Conservation (phyloP, 1,140 invertebrate genomes). For the Philotrypesis tridentata region DNA sequence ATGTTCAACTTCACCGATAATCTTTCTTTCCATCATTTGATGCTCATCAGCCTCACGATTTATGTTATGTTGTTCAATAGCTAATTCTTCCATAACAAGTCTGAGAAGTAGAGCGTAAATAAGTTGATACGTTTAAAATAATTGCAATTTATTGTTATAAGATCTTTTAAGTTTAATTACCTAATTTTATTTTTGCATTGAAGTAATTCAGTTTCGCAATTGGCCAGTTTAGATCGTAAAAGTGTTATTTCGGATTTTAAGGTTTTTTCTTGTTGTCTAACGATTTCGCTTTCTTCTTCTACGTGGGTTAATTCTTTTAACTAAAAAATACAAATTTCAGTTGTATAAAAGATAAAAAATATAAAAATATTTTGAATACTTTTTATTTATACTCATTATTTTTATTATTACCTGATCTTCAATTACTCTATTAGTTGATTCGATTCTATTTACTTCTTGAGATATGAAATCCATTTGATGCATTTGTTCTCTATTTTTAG, state of each 20-base stretch:
- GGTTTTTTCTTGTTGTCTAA: slow-evolving; percentile 90
- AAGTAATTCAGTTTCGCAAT: slow-evolving; percentile 90
- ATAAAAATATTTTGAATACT: slow-evolving; percentile 25
- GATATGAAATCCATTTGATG: slow-evolving; percentile 88
- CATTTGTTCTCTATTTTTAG: slow-evolving; percentile 88
- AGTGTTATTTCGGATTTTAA: slow-evolving; percentile 89
- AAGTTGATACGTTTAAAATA: slow-evolving; percentile 13
- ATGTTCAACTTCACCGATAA: slow-evolving; percentile 86
- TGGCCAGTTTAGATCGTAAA: slow-evolving; percentile 86
- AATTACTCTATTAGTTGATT: slow-evolving; percentile 82
- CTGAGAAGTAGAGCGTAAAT: slow-evolving; percentile 61
- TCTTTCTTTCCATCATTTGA: slow-evolving; percentile 83
- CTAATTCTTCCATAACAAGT: slow-evolving; percentile 78
- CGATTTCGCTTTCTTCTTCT: slow-evolving; percentile 90
- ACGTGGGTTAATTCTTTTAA: slow-evolving; percentile 84
- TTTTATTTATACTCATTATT: no score
- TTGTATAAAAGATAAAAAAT: slow-evolving; percentile 10
- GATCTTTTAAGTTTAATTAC: slow-evolving; percentile 63
- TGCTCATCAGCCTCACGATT: slow-evolving; percentile 77
- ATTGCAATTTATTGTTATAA: not conserved
- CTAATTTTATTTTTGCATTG: slow-evolving; percentile 93
- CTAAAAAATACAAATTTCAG: slow-evolving; percentile 66
- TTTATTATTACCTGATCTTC: slow-evolving; percentile 80
- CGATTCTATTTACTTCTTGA: slow-evolving; percentile 86
- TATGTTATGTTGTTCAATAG: slow-evolving; percentile 75